phyloP scores from a whole-genome alignment of 1,140 invertebrate species.

The Drosophila asahinai region DNA sequence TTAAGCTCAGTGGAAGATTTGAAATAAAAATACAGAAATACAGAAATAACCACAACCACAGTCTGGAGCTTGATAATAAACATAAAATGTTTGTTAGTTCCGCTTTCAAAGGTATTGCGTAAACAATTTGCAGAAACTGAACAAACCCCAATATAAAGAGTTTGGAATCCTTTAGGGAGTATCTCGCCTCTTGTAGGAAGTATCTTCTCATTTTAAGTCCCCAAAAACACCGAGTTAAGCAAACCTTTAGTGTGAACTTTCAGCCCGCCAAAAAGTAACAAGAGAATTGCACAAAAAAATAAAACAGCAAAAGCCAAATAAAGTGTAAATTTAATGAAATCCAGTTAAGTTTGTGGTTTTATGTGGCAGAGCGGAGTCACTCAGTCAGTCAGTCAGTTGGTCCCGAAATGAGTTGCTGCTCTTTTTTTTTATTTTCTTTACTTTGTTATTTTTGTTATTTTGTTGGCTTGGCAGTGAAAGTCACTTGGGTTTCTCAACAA shows the following conservation, averaged over 20 bases:
- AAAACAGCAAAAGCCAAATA: slow-evolving; percentile 20
- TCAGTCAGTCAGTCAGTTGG: slow-evolving; percentile 53
- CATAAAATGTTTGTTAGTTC: slow-evolving; percentile 2
- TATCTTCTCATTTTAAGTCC: not conserved
- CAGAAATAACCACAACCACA: slow-evolving; percentile 6
- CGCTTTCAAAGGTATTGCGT: slow-evolving; percentile 2
- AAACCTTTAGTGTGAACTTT: slow-evolving; percentile 36
- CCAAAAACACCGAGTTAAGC: slow-evolving; percentile 2
- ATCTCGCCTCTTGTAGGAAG: not conserved
- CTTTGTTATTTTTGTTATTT: slow-evolving; percentile 35
- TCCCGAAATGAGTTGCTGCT: slow-evolving; percentile 37
- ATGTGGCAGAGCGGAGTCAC: slow-evolving; percentile 57
- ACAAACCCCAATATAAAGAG: not conserved
- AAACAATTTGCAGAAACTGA: not conserved
- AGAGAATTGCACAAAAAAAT: slow-evolving; percentile 38
- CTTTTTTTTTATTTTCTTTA: slow-evolving; percentile 12
- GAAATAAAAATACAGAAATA: not conserved
- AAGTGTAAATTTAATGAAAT: slow-evolving; percentile 54
- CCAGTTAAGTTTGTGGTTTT: slow-evolving; percentile 42
- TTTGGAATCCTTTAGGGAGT: not conserved
- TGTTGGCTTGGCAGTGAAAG: slow-evolving; percentile 71
- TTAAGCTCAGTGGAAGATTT: slow-evolving; percentile 2
- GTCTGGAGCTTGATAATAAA: slow-evolving; percentile 2
- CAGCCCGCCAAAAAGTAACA: slow-evolving; percentile 20
- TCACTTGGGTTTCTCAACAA: slow-evolving; percentile 76